These are phyloP conservation scores for Subacronicta megacephala DNA, from an alignment of 2,888 invertebrate genomes.

Conservation along the genomic window DNA sequence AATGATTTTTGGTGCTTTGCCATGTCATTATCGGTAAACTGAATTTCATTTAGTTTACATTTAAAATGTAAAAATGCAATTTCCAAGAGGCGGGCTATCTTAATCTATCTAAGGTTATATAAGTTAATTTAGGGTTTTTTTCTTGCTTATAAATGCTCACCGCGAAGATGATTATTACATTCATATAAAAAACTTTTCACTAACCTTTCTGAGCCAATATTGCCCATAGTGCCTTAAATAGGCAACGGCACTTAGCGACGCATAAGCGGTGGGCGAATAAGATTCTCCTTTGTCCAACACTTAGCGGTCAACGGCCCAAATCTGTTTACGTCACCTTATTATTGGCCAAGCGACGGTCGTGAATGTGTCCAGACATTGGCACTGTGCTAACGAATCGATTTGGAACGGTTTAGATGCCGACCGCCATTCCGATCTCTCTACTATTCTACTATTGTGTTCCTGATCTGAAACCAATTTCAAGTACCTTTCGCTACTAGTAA, in stretches of 20 bases:
- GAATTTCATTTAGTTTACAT: conserved; percentile 42
- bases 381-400: conserved; percentile 78
- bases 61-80: conserved; percentile 35
- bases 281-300: conserved; percentile 69
- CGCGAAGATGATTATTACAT: too few species aligned
- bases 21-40: conserved; percentile 9
- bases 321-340: conserved; percentile 76
- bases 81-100: conserved; percentile 11
- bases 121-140: neutral
- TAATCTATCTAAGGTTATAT: too few species aligned
- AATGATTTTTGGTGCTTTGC: conserved; percentile 10
- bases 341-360: conserved; percentile 65
- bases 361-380: conserved; percentile 73
- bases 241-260: conserved; percentile 25
- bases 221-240: conserved; percentile 16
- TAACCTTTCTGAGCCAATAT: conserved; percentile 11
- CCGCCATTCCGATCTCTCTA: conserved; percentile 65
- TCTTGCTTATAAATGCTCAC: neutral
- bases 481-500: conserved; percentile 42
- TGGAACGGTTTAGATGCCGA: conserved; percentile 68
- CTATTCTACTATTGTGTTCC: conserved; percentile 55
- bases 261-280: conserved; percentile 59
- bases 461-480: conserved; percentile 46
- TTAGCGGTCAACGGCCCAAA: conserved; percentile 78
- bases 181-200: conserved; percentile 5